Percentiles rank a stretch among this genome's conserved stretches.
Evolutionary conservation across 2,888 invertebrate genomes (phyloP).

Genomic region (Gonocerus acuteangulatus): DNA sequence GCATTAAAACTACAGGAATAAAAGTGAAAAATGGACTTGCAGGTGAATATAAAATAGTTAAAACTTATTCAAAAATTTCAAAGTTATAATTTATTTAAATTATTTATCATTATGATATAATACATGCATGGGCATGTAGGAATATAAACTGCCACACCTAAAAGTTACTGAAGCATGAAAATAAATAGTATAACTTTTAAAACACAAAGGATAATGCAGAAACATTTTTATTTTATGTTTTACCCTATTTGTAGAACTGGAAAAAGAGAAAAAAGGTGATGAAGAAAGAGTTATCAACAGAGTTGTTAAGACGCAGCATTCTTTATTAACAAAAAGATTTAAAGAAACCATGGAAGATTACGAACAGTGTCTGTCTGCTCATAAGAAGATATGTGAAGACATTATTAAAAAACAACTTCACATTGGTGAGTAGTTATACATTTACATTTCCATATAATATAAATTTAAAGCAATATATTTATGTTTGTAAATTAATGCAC

Average conservation of each 20-base stretch:
- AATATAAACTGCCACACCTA: too few species aligned
- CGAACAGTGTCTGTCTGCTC: conserved; percentile 30
- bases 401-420: conserved; percentile 35
- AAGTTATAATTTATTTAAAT: too few species aligned
- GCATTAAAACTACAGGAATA: conserved; percentile 26
- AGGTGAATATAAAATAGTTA: conserved; percentile 15
- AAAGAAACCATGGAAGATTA: conserved; percentile 34
- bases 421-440: conserved; percentile 29
- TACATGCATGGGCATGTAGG: too few species aligned
- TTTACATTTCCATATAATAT: background rate
- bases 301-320: conserved; percentile 34
- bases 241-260: conserved; percentile 34
- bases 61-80: background rate
- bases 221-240: too few species aligned
- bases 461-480: background rate
- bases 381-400: conserved; percentile 33
- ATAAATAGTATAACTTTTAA: too few species aligned
- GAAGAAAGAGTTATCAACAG: conserved; percentile 28
- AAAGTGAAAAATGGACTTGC: conserved; percentile 23
- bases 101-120: too few species aligned
- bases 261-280: conserved; percentile 30
- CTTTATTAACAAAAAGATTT: conserved; percentile 32
- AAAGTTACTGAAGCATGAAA: too few species aligned
- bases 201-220: too few species aligned
- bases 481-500: background rate